Conservation (phyloP, 2,797 vertebrate genomes). For the Petrocephalus sullivani region DNA sequence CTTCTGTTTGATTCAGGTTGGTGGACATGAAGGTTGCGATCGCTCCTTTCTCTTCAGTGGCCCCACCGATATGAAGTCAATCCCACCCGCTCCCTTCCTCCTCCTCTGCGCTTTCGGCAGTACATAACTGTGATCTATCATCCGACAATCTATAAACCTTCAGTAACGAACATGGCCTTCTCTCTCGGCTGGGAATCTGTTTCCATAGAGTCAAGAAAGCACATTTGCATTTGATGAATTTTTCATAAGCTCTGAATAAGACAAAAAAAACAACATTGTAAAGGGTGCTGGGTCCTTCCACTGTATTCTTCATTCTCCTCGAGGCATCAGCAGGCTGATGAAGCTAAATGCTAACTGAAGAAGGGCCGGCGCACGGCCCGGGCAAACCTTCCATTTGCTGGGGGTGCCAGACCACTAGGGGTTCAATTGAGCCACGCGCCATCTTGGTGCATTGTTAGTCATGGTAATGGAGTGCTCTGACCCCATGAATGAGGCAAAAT, state of each 20-base stretch:
- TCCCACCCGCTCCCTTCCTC: neutral
- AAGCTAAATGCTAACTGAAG: neutral
- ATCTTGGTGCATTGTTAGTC: neutral
- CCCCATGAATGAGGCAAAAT: neutral
- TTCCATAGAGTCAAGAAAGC: neutral
- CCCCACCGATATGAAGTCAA: neutral
- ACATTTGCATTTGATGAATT: conserved; percentile 14
- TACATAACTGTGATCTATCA: neutral
- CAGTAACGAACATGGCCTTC: neutral
- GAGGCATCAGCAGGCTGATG: neutral
- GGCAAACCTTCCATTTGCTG: neutral
- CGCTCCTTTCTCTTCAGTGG: neutral
- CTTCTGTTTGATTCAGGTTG: neutral
- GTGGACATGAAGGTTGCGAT: neutral
- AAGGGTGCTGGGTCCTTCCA: neutral
- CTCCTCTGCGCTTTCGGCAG: neutral
- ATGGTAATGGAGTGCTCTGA: neutral
- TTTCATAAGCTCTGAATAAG: neutral
- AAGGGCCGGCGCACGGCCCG: neutral
- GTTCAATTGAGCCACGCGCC: neutral
- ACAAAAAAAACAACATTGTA: neutral
- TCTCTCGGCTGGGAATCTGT: neutral
- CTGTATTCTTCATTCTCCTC: neutral
- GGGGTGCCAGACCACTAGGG: neutral
- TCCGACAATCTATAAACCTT: neutral